phyloP scores from a whole-genome alignment of 2,888 invertebrate species.

The Leptodirus hochenwartii region DNA sequence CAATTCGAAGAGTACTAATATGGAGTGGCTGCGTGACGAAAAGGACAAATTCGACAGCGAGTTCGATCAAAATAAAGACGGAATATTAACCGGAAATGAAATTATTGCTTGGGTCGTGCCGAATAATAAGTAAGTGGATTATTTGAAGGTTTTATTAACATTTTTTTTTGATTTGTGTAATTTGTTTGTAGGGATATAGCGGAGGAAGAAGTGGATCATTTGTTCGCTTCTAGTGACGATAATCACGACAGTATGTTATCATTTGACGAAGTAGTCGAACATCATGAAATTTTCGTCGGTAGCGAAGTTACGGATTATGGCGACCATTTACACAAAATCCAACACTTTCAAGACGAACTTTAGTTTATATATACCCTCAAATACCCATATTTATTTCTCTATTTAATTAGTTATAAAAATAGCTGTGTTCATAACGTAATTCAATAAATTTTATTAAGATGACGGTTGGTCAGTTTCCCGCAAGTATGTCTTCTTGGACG shows the following conservation, averaged over 20 bases:
- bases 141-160: conserved; percentile 13
- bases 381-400: conserved; percentile 2
- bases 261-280: conserved; percentile 62
- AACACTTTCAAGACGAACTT: conserved; percentile 64
- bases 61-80: conserved; percentile 71
- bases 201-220: conserved; percentile 74
- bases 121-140: conserved; percentile 56
- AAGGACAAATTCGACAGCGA: conserved; percentile 75
- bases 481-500: conserved; percentile 74
- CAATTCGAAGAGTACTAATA: too few relatives aligned
- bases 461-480: conserved; percentile 40
- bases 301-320: conserved; percentile 85
- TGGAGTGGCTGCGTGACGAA: conserved; percentile 51
- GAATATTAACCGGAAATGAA: conserved; percentile 58
- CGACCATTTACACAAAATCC: conserved; percentile 63
- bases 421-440: too few relatives aligned
- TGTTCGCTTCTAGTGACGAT: conserved; percentile 73
- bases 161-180: conserved; percentile 5
- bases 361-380: conserved; percentile 23
- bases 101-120: conserved; percentile 81
- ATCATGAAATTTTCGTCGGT: conserved; percentile 81
- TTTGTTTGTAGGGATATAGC: conserved; percentile 57
- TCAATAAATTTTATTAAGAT: conserved; percentile 3
- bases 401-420: not conserved
- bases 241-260: conserved; percentile 64